Evolutionary conservation across 2,113 vertebrate species (phyloP).

Genomic region (Tyrannus savana): DNA sequence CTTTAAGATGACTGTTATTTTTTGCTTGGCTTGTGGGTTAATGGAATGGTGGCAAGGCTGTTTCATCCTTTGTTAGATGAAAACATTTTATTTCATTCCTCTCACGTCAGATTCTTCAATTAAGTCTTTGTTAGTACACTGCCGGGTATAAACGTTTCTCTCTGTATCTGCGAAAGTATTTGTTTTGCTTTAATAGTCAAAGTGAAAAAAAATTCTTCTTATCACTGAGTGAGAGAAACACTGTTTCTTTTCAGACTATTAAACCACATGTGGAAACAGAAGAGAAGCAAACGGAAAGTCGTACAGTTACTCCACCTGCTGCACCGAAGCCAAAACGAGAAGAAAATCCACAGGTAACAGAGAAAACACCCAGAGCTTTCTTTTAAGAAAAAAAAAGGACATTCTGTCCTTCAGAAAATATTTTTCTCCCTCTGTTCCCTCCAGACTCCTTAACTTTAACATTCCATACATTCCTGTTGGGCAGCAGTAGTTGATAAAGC

Average conservation of each 20-base stretch:
- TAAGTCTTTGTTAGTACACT: background rate
- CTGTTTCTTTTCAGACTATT: conserved; percentile 79
- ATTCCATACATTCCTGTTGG: background rate
- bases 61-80: background rate
- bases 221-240: background rate
- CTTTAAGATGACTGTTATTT: background rate
- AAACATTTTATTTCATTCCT: background rate
- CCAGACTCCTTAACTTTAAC: background rate
- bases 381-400: background rate
- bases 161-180: background rate
- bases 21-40: background rate
- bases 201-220: background rate
- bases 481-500: background rate
- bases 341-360: conserved; percentile 92
- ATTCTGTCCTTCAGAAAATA: background rate
- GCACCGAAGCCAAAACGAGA: conserved; percentile 91
- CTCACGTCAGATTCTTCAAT: background rate
- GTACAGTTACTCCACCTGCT: conserved; percentile 83
- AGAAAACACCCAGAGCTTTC: background rate
- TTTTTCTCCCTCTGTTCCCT: background rate
- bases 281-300: conserved; percentile 82
- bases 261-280: conserved; percentile 87
- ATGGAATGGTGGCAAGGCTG: background rate
- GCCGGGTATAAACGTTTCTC: background rate
- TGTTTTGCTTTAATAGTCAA: conserved; percentile 13